Evolutionary conservation across 2,797 vertebrate species (phyloP).

Genomic region (Aphelocoma californica): DNA sequence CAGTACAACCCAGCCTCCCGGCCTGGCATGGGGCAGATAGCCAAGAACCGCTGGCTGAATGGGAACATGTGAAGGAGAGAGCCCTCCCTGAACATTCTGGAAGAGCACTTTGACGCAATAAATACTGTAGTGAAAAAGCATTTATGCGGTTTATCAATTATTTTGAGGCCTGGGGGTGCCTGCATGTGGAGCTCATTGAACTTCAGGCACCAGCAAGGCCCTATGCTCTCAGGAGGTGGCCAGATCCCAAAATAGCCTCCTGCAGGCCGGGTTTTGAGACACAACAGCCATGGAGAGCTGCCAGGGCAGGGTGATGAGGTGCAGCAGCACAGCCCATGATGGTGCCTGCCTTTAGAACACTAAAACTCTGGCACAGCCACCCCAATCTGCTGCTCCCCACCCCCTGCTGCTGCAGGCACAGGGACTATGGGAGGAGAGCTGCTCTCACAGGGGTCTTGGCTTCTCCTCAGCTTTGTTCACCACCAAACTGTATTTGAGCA

Average conservation of each 20-base stretch:
- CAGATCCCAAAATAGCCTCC: background rate
- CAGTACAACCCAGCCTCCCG: slow-evolving; percentile 66
- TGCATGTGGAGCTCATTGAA: background rate
- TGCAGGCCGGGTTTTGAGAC: background rate
- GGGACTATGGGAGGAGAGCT: background rate
- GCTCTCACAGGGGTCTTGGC: background rate
- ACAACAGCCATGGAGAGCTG: background rate
- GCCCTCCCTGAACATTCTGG: background rate
- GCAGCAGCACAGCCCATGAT: background rate
- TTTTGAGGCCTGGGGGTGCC: background rate
- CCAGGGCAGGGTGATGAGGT: background rate
- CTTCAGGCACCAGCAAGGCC: background rate
- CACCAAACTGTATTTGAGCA: background rate
- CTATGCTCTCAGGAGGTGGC: background rate
- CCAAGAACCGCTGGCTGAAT: slow-evolving; percentile 76
- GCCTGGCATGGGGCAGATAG: slow-evolving; percentile 69
- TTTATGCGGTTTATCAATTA: background rate
- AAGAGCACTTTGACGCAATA: background rate
- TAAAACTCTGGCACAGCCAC: background rate
- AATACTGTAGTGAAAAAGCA: background rate
- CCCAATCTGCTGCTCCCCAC: background rate
- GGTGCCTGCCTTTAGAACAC: background rate
- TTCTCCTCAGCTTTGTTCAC: background rate
- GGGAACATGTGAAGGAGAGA: background rate
- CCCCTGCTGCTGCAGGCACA: background rate